Evolutionary conservation across 64 coral and sea anemone genomes (phyloP).

Genomic region (Dendronephthya gigantea): DNA sequence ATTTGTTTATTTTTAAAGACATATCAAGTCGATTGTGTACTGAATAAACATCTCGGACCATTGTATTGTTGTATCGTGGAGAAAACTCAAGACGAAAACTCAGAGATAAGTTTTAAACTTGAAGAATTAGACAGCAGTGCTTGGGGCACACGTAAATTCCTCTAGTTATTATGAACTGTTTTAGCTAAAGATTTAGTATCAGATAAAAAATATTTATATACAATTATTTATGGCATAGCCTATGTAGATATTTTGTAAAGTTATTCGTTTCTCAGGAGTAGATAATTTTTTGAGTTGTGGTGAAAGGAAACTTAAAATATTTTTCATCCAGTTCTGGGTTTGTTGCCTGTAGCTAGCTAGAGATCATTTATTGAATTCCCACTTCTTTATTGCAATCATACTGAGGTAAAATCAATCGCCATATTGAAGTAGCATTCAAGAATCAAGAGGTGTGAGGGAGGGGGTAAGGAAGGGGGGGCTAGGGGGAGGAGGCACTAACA

Average conservation of each 20-base stretch:
- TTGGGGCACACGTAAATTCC: background rate
- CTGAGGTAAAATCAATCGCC: background rate
- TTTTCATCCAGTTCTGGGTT: too few relatives aligned
- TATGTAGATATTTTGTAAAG: background rate
- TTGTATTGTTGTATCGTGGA: background rate
- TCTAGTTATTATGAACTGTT: background rate
- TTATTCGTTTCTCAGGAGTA: background rate
- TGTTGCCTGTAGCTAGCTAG: too few relatives aligned
- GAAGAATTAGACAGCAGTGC: background rate
- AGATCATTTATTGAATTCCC: background rate
- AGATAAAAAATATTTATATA: background rate
- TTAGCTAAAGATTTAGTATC: background rate
- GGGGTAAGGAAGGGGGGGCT: too few relatives aligned
- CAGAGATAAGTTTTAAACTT: conserved; percentile 2
- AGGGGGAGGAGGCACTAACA: too few relatives aligned
- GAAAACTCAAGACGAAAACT: background rate
- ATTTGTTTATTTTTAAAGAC: background rate
- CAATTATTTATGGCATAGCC: background rate
- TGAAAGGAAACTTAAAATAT: background rate
- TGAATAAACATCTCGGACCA: conserved; percentile 7
- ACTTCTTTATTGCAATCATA: background rate
- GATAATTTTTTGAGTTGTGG: background rate
- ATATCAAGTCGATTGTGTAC: background rate
- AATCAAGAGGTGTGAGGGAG: too few relatives aligned
- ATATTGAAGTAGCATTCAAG: background rate